Percentiles rank a stretch among this genome's conserved stretches.
Conservation (phyloP, 2,888 invertebrate genomes). For the Macrosiphum euphorbiae region DNA sequence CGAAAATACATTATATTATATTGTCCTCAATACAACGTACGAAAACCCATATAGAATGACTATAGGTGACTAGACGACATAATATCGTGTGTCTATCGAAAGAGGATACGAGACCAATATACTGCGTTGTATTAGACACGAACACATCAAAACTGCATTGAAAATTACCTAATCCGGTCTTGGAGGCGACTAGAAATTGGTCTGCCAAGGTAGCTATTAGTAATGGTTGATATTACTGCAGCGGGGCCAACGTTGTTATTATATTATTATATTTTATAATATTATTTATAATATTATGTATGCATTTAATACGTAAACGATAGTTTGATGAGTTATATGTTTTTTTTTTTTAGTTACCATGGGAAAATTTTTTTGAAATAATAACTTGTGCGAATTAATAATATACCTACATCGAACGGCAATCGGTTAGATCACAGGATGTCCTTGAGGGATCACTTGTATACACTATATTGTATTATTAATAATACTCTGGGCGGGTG, state of each 20-base stretch:
- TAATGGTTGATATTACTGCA: conserved; percentile 8
- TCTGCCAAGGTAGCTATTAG: conserved; percentile 45
- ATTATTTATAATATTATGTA: conserved; percentile 13
- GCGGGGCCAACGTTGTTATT: conserved; percentile 30
- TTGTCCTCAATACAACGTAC: not conserved
- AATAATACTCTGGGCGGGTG: not conserved
- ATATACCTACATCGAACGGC: conserved; percentile 29
- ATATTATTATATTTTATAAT: not conserved
- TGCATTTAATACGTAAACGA: conserved; percentile 28
- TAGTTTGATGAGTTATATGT: conserved; percentile 42
- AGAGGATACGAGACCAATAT: not conserved
- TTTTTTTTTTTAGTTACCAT: conserved; percentile 22
- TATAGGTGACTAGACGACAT: not conserved
- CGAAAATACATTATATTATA: not conserved
- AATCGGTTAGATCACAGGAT: conserved; percentile 37
- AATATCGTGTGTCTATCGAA: not conserved
- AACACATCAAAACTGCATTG: conserved; percentile 27
- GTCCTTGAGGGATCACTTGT: conserved; percentile 35
- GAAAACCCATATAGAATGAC: not conserved
- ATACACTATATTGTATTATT: not conserved
- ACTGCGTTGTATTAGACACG: conserved; percentile 22
- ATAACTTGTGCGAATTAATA: conserved; percentile 44
- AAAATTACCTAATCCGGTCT: conserved; percentile 48
- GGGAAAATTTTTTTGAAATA: conserved; percentile 46
- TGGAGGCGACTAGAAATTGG: conserved; percentile 29